These are phyloP conservation scores for Laupala kohalensis DNA, from an alignment of 1,140 invertebrate species.

Conservation along the genomic window DNA sequence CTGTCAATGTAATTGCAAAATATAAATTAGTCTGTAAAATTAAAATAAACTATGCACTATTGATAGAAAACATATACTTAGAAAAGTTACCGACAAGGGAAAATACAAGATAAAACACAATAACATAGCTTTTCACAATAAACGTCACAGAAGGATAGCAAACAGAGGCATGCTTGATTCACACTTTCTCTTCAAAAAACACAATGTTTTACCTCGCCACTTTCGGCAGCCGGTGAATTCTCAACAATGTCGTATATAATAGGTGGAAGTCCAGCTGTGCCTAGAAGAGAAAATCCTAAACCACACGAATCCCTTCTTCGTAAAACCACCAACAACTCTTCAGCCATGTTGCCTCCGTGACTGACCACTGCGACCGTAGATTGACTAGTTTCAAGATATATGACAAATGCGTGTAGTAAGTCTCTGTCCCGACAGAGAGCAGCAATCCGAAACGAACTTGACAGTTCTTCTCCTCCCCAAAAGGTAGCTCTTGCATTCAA, in stretches of 20 bases:
- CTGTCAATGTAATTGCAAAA: too few relatives aligned
- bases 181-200: neutral
- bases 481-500: too few relatives aligned
- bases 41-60: too few relatives aligned
- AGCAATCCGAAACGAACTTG: too few relatives aligned
- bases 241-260: slow-evolving; percentile 84
- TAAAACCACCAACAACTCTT: slow-evolving; percentile 71
- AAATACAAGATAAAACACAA: too few relatives aligned
- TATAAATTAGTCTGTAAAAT: too few relatives aligned
- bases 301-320: slow-evolving; percentile 63
- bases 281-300: slow-evolving; percentile 77
- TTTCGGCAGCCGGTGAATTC: slow-evolving; percentile 77
- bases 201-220: slow-evolving; percentile 60
- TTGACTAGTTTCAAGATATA: too few relatives aligned
- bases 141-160: neutral
- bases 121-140: neutral
- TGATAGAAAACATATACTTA: too few relatives aligned
- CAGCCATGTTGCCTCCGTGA: slow-evolving; percentile 50
- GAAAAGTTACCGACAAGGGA: too few relatives aligned
- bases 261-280: slow-evolving; percentile 74
- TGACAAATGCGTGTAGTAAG: too few relatives aligned
- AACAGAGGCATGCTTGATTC: neutral
- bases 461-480: too few relatives aligned
- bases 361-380: neutral
- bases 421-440: too few relatives aligned